Conservation (phyloP, 2,888 invertebrate genomes). For the Callosobruchus maculatus region DNA sequence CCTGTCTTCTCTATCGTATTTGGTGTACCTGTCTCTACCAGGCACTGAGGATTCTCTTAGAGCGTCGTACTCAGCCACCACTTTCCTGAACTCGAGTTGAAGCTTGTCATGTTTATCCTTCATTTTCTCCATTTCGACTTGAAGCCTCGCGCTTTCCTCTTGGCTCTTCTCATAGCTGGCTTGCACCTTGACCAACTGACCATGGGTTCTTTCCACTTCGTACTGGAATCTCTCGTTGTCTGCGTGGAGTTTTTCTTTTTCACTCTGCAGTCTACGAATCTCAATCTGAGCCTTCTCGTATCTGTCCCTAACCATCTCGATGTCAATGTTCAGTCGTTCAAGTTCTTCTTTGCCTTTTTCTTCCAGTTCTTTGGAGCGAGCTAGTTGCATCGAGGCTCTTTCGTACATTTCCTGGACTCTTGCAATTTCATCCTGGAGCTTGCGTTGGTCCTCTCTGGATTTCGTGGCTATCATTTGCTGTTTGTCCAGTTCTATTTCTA, state of each 20-base stretch:
- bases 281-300: conserved; percentile 87
- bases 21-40: conserved; percentile 61
- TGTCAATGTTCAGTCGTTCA: conserved; percentile 71
- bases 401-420: conserved; percentile 87
- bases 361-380: conserved; percentile 81
- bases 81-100: conserved; percentile 75
- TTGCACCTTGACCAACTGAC: conserved; percentile 80
- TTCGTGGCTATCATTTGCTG: conserved; percentile 75
- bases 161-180: conserved; percentile 84
- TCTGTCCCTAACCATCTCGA: conserved; percentile 83
- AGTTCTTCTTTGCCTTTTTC: conserved; percentile 86
- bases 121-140: conserved; percentile 85
- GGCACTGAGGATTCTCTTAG: conserved; percentile 76
- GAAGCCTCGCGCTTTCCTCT: conserved; percentile 82
- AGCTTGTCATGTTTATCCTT: conserved; percentile 87
- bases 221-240: conserved; percentile 83
- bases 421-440: conserved; percentile 81
- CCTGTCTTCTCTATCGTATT: conserved; percentile 68
- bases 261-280: conserved; percentile 74
- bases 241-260: conserved; percentile 80
- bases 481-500: conserved; percentile 83
- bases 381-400: conserved; percentile 77
- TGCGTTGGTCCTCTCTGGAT: conserved; percentile 79
- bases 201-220: conserved; percentile 81
- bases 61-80: conserved; percentile 75